Base-by-base conservation (phyloP, 2,113 vertebrate genomes). In the Eurypyga helias region DNA sequence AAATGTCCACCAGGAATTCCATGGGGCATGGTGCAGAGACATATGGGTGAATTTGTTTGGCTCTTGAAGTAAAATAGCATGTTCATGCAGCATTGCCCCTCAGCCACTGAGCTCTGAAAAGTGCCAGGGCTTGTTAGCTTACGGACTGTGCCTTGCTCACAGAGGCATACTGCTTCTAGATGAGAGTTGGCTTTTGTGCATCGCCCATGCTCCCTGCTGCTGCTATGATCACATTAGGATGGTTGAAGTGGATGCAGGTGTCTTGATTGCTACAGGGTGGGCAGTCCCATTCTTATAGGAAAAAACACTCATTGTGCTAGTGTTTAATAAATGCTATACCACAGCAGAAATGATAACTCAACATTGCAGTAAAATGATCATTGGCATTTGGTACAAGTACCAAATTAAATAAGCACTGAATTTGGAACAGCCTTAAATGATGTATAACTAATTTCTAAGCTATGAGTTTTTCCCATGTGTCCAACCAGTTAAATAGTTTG, bases 21-120 rank as follows among this genome's bases (percentile, higher is more conserved):
- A 54, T 1, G 1, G 12, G 21, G 6, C 48, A 76, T 0, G 0
- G 6, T 6, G 8, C 7, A 90, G 52, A 60, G 38, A 26, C 0
- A 2, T 34, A 31, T 0, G 2, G 34, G 34, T 67, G 75, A 67
- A 62, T 24, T 51, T 61, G 31, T 26, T 55, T 80, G 49, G 18
- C 12, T 61, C 4, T 14, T 46, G 45, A 51, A 88, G 57, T 25
- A 67, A 45, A 80, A 65, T 25, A 48, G 2, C 26, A 38, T 8
- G 20, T 28, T 93, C n/a, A 55, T 31, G 38, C 33, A 61, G 29
- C 1, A 2, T 11, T 89, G 52, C 16, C 58, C 52, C 33, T 45
- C 54, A 86, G 83, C 62, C 61, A 26, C 1, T 10, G 12, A 89
- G 58, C 33, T 77, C 62, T 77, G 62, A 76, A 52, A 90, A 83